phyloP scores from a whole-genome alignment of 2,113 vertebrate species.

The Dunckerocampus dactyliophorus region DNA sequence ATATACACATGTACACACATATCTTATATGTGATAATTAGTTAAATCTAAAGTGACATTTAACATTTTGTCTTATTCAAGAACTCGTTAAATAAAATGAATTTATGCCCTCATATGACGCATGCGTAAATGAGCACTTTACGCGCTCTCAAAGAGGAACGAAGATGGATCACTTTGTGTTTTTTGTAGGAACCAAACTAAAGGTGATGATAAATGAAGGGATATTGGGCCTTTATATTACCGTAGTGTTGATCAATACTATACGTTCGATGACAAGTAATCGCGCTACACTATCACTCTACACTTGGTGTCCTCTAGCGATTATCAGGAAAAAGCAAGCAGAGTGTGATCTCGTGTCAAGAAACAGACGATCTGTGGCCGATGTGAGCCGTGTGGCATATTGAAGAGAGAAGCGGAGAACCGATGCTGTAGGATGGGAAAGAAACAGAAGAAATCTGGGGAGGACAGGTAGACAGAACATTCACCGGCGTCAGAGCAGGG shows the following conservation, averaged over 20 bases:
- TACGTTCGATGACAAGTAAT: no score
- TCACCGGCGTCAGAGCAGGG: rapidly evolving
- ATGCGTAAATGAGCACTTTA: no score
- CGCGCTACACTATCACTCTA: no score
- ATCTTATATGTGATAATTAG: no score
- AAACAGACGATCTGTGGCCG: constrained; percentile 31
- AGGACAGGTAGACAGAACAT: constrained; percentile 65
- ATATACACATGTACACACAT: no score
- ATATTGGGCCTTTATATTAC: neutral
- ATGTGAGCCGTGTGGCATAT: constrained; percentile 28
- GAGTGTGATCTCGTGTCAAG: rapidly evolving
- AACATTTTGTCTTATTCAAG: no score
- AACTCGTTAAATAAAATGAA: no score
- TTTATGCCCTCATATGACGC: no score
- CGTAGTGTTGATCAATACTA: neutral
- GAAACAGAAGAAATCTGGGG: constrained; percentile 74
- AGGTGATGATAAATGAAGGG: no score
- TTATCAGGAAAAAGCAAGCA: neutral
- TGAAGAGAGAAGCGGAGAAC: constrained; percentile 34
- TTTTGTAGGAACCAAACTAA: neutral
- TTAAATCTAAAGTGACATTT: no score
- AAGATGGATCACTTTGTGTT: neutral
- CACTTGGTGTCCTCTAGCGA: no score
- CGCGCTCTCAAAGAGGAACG: neutral
- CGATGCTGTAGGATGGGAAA: constrained; percentile 65